phyloP scores from a whole-genome alignment of 2,888 invertebrate genomes.

The Pyrgus malvae region DNA sequence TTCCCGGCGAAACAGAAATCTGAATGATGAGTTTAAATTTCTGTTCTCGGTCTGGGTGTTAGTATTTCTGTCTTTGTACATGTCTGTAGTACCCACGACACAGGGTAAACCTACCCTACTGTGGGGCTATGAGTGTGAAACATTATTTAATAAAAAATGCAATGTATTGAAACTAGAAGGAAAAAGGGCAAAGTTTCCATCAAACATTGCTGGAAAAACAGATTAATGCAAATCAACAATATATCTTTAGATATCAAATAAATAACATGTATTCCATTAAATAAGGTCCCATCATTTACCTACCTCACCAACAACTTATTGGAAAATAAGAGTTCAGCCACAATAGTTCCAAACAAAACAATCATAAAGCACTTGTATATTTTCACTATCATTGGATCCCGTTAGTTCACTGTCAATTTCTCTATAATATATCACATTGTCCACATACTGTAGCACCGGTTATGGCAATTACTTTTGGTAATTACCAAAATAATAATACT shows the following conservation, averaged over 20 bases:
- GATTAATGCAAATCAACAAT: neutral
- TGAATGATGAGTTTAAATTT: too few relatives aligned
- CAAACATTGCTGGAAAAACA: neutral
- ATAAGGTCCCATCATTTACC: conserved; percentile 10
- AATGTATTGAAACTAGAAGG: too few relatives aligned
- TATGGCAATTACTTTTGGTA: conserved; percentile 36
- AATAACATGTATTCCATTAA: conserved; percentile 12
- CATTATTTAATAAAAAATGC: too few relatives aligned
- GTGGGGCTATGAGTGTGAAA: too few relatives aligned
- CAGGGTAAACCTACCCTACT: too few relatives aligned
- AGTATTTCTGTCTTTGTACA: too few relatives aligned
- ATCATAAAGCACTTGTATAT: conserved; percentile 9
- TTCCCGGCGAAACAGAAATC: too few relatives aligned
- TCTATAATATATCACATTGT: conserved; percentile 34
- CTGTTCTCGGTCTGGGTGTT: too few relatives aligned
- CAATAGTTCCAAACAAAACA: neutral
- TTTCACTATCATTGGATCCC: conserved; percentile 6
- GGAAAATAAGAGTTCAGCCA: too few relatives aligned
- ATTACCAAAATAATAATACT: conserved; percentile 46
- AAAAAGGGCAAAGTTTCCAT: too few relatives aligned
- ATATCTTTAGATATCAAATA: conserved; percentile 1
- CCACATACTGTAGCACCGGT: conserved; percentile 44
- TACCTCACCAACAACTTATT: neutral
- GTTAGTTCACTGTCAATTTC: conserved; percentile 8
- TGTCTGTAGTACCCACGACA: too few relatives aligned